Base-by-base conservation (phyloP, 2,797 vertebrate genomes). In the Lepus oiostolus region DNA sequence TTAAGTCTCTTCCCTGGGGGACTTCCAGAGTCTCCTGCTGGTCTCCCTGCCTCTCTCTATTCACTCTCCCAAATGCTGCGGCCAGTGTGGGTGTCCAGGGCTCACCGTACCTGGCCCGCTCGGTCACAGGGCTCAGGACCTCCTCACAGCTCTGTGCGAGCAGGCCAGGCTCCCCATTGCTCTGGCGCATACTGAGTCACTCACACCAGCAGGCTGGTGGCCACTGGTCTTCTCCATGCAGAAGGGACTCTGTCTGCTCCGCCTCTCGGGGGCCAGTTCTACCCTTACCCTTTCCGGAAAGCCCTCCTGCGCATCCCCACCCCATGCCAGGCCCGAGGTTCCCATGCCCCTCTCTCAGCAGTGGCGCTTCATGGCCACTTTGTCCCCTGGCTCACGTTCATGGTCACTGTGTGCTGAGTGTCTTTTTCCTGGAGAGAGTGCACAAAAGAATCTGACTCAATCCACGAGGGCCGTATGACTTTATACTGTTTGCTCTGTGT, bases 91-190 rank as follows among this genome's bases (percentile, higher is more conserved):
- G 1, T 47, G 21, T 84, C 58, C 71, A 68, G 13, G 32, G 1
- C 67, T 5, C 0, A 0, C 47, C 32, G 0, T 7, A 22, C 26
- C 58, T 16, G 93, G 67, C 24, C 2, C 14, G 14, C 9, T 79
- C 1, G 0, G 10, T 47, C 54, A 8, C 76, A 62, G 47, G 10
- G 67, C 80, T 80, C 62, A 7, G 6, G 35, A n/a, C 26, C 7
- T 14, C 1, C 82, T 83, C 6, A 71, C 17, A 52, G 58, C 75
- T 74, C 5, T 1, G 38, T 47, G 71, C 35, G 30, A 17, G 21
- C 47, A 35, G 26, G 7, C 52, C 54, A 30, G 8, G 17, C 26
- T 72, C 30, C 42, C 28, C 16, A 0, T 54, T 19, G 12, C 52
- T 28, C 26, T 54, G 38, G 26, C n/a, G 19, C 16, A 9, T 52